Evolutionary conservation across 2,888 invertebrate genomes (phyloP), one percentile per base, ranked within the genome.

Genomic region (Cyclophora punctaria): DNA sequence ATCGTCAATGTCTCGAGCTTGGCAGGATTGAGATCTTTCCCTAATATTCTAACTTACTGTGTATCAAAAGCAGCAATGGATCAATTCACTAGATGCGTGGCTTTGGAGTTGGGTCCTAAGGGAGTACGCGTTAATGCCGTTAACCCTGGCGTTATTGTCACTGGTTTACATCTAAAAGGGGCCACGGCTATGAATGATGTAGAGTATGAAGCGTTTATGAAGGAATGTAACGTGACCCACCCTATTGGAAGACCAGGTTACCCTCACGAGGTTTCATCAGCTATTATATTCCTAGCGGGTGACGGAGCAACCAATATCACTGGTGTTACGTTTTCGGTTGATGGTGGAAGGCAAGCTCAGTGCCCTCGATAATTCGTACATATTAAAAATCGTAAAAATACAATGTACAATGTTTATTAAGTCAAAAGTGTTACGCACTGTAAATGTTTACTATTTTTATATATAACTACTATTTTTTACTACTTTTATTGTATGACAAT

Each of bases 1-100:
- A 92, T 97, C 61, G 96, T 98, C 0, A 98, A 97, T 77, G 93
- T 98, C 0, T 97, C 97, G 3, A 96, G 96, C 75, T 94, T 97
- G 1, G 93, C 92, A 69, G 97, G 97, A 4, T 73, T 95, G 5
- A 87, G 96, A 67, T 90, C 96, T 54, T 97, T 96, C 70, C 91
- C 96, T 0, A 93, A 93, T 42, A 91, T 96, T 3, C 74, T 97
- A 47, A 93, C 95, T 0, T 98, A 98, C 75, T 92, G 92, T 63
- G 92, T 97, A 85, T 95, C 96, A 5, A 98, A 98, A 84, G 90
- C 96, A 40, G 96, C 96, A 2, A 75, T 98, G 3, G 97, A 98
- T 82, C 97, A 98, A 71, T 92, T 98, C 60, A 98, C 98, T 0
- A 90, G 93, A 69, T 96, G 96, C 73, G 89, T 92, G 4, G 96